Evolutionary conservation across 2,113 vertebrate species (phyloP).

Genomic region (Trachemys scripta): DNA sequence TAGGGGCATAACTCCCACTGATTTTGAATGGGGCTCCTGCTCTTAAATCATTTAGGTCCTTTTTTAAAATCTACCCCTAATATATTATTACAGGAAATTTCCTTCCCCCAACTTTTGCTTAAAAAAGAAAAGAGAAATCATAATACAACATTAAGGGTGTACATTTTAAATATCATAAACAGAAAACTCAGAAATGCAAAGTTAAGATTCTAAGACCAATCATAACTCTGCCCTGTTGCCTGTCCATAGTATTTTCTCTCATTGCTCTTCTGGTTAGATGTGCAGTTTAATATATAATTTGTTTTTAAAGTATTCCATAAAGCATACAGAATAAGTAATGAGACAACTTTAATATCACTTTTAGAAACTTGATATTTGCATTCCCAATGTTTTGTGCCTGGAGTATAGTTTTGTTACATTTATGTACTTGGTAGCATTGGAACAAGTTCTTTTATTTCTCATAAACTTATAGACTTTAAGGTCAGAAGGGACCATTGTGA

Average conservation of each 20-base stretch:
- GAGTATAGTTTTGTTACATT: background rate
- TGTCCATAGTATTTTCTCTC: background rate
- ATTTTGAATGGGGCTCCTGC: too few relatives aligned
- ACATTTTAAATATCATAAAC: background rate
- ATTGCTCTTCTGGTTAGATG: background rate
- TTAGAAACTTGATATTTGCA: background rate
- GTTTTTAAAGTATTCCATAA: background rate
- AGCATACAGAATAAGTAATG: background rate
- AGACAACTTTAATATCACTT: background rate
- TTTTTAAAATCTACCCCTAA: too few relatives aligned
- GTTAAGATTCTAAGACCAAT: fast-evolving
- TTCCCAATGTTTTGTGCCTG: background rate
- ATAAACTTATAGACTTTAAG: too few relatives aligned
- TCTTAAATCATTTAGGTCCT: too few relatives aligned
- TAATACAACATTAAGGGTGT: too few relatives aligned
- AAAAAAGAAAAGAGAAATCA: too few relatives aligned
- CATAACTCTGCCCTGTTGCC: background rate
- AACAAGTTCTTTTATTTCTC: background rate
- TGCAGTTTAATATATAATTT: background rate
- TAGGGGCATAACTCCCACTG: too few relatives aligned
- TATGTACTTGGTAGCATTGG: background rate
- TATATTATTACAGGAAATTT: too few relatives aligned
- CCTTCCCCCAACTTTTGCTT: too few relatives aligned
- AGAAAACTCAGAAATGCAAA: background rate
- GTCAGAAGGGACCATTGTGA: too few relatives aligned